Conservation (phyloP, 2,888 invertebrate species). For the Stenichneumon culpator region DNA sequence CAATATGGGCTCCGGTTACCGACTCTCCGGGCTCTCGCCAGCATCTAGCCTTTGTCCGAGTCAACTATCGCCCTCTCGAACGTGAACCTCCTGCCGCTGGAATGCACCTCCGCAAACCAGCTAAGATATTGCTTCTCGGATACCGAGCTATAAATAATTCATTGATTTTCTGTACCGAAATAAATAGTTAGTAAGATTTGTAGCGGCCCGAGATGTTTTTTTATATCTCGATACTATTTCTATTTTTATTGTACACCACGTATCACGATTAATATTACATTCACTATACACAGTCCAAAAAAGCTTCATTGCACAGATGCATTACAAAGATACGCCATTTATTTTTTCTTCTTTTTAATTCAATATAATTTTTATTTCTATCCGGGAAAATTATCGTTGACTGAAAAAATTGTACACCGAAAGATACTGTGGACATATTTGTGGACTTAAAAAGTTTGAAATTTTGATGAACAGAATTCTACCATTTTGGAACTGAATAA, state of each 20-base stretch:
- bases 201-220: neutral
- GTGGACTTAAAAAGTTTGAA: no score
- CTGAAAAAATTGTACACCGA: neutral
- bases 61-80: constrained; percentile 37
- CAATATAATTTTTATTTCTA: neutral
- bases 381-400: neutral
- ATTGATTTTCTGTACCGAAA: neutral
- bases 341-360: neutral
- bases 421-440: no score
- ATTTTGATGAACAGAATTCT: no score
- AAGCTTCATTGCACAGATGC: neutral
- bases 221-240: neutral
- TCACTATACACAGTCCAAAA: neutral
- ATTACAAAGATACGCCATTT: no score
- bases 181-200: neutral
- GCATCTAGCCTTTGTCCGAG: constrained; percentile 29
- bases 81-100: constrained; percentile 1
- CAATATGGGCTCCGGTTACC: constrained; percentile 38
- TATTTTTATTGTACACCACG: neutral
- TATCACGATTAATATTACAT: neutral
- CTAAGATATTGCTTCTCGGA: neutral
- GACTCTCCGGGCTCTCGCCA: constrained; percentile 43
- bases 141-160: constrained; percentile 6
- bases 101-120: neutral
- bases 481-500: no score